Base-by-base conservation (phyloP, 2,113 vertebrate species). In the Canis aureus region DNA sequence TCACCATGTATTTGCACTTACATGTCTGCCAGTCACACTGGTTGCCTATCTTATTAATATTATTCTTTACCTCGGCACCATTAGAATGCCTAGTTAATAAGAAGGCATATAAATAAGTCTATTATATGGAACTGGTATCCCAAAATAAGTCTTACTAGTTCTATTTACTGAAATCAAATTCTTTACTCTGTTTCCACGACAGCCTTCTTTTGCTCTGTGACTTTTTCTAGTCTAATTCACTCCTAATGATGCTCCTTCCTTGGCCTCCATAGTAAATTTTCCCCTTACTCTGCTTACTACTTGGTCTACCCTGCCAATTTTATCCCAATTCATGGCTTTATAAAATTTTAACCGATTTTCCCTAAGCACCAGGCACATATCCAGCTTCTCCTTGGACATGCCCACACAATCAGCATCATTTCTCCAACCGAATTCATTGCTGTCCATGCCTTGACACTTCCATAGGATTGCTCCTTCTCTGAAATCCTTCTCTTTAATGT, bases 1-100 rank as follows among this genome's bases (percentile, higher is more conserved):
- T 82, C 16, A 76, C 17, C 49, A 49, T 91, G 86, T 71, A 60
- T 86, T 95, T 79, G n/a, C 29, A 43, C 79, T 92, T 92, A 49
- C 12, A 27, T 23, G 9, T 62, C 7, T 96, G 35, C 25, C n/a
- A 80, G 95, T 91, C 35, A 60, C 25, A 83, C 13, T 29, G 12
- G 49, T 51, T 53, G 7, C 35, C 4, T 49, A 11, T 59, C 38
- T 86, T 90, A 51, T 43, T 88, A 78, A 67, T 87, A 53, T 16
- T 93, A 25, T 22, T 71, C 13, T 35, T 87, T 62, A 64, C 79
- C 62, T 80, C 35, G 60, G 16, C 4, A 88, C 4, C 35, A n/a
- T 89, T 91, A 49, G 25, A 74, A 88, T 73, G 22, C 2, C 35
- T 66, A 27, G 29, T 15, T 78, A 74, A 93, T 73, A 90, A 27